Evolutionary conservation across 2,888 invertebrate genomes (phyloP).

Genomic region (Drosophila robusta): DNA sequence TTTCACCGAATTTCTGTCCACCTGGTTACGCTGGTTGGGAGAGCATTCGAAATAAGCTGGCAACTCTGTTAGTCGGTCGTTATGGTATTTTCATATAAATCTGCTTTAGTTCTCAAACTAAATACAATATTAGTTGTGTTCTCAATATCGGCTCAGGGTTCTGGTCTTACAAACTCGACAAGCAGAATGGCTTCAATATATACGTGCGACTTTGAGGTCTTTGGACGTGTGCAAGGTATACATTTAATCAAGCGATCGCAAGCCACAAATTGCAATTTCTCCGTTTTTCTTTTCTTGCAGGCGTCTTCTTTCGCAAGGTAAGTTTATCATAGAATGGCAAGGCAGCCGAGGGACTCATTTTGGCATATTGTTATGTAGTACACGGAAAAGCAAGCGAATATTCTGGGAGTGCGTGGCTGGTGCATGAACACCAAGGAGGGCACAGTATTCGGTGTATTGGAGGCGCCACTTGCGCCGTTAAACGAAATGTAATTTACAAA

Average conservation of each 20-base stretch:
- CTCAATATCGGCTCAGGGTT: constrained; percentile 1
- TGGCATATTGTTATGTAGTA: constrained; percentile 84
- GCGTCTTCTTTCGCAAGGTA: constrained; percentile 84
- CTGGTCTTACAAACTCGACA: constrained; percentile 32
- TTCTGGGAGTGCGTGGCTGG: constrained; percentile 88
- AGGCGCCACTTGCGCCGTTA: constrained; percentile 86
- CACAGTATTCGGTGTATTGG: constrained; percentile 88
- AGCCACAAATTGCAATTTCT: constrained; percentile 16
- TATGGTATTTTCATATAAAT: constrained; percentile 59
- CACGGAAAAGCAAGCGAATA: constrained; percentile 87
- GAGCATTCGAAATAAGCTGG: constrained; percentile 4
- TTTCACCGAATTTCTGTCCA: background rate
- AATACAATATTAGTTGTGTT: constrained; percentile 19
- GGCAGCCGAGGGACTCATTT: background rate
- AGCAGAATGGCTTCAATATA: constrained; percentile 45
- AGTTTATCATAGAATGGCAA: constrained; percentile 21
- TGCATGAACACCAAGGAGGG: constrained; percentile 88
- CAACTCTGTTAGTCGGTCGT: constrained; percentile 53
- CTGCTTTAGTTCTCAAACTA: constrained; percentile 43
- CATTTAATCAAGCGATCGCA: constrained; percentile 9
- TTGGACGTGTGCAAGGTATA: constrained; percentile 82
- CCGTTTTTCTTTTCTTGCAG: constrained; percentile 49
- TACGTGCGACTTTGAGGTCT: constrained; percentile 77
- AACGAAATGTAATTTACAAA: constrained; percentile 86
- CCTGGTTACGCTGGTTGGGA: constrained; percentile 2